These are phyloP conservation scores for Heteromyza rotundicornis DNA, from an alignment of 2,888 invertebrate species.

Conservation along the genomic window DNA sequence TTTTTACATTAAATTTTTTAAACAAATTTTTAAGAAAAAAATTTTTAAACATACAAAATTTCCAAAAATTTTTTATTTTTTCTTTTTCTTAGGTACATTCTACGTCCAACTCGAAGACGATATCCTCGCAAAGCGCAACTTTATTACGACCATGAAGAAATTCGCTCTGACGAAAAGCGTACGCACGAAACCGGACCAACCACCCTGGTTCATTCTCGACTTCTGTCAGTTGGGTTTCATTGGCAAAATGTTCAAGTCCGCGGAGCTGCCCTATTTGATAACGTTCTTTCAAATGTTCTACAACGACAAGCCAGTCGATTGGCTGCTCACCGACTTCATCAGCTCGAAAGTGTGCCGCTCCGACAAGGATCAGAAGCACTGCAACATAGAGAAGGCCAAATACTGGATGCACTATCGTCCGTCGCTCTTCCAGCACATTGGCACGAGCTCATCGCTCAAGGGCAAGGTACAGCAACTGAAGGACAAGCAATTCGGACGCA, in stretches of 20 bases:
- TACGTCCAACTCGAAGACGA: conserved; percentile 96
- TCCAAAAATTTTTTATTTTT: neutral
- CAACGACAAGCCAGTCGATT: conserved; percentile 95
- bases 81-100: conserved; percentile 65
- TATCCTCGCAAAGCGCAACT: conserved; percentile 84
- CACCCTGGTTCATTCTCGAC: conserved; percentile 88
- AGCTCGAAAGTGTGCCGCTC: conserved; percentile 88
- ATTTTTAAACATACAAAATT: neutral
- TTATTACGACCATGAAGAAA: conserved; percentile 83
- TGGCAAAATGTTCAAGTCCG: conserved; percentile 87
- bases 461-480: conserved; percentile 96
- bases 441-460: conserved; percentile 90
- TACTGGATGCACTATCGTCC: conserved; percentile 87
- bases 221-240: conserved; percentile 95
- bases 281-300: conserved; percentile 96
- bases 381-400: conserved; percentile 76
- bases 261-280: conserved; percentile 83
- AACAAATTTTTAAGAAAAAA: too few relatives aligned
- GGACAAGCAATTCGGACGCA: conserved; percentile 86
- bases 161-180: conserved; percentile 80
- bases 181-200: conserved; percentile 63
- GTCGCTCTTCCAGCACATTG: conserved; percentile 94
- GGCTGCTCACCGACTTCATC: conserved; percentile 90
- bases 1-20: too few relatives aligned
- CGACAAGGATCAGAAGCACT: conserved; percentile 84